These are phyloP conservation scores for Oplegnathus fasciatus DNA, from an alignment of 2,113 vertebrate genomes.

Conservation along the genomic window DNA sequence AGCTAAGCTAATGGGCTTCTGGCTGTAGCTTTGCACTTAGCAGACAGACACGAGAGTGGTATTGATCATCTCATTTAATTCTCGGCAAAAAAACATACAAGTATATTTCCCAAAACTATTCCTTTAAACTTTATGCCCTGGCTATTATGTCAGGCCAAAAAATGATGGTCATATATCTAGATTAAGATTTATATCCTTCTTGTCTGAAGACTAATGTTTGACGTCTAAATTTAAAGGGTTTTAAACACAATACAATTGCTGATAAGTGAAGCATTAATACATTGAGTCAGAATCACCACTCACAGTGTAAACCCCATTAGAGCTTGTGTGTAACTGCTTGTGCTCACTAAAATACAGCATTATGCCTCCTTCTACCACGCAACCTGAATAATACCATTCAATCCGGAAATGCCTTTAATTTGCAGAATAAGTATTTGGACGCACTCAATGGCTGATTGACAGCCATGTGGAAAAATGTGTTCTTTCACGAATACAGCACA, in stretches of 20 bases:
- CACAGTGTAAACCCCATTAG: not conserved
- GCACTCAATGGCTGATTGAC: constrained; percentile 36
- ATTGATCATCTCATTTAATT: not conserved
- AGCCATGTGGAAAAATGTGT: constrained; percentile 21
- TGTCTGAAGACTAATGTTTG: not conserved
- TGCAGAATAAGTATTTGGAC: constrained; percentile 25
- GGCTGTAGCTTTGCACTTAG: constrained; percentile 3
- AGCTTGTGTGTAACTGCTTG: not conserved
- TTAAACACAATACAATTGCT: not conserved
- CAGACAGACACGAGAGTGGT: not conserved
- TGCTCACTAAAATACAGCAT: constrained; percentile 15
- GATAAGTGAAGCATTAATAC: not conserved
- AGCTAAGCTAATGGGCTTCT: not conserved
- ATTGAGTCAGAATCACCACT: not conserved
- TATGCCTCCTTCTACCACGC: not conserved
- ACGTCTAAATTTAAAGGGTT: not conserved
- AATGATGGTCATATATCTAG: not conserved
- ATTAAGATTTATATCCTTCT: not conserved
- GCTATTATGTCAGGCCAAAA: not conserved
- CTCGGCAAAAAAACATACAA: not conserved
- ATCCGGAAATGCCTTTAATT: constrained; percentile 51
- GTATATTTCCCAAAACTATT: not conserved
- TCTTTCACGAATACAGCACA: constrained; percentile 22
- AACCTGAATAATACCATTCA: constrained; percentile 34
- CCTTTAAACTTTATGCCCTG: not conserved